phyloP scores from a whole-genome alignment of 2,797 vertebrate species.

The Carduelis carduelis region DNA sequence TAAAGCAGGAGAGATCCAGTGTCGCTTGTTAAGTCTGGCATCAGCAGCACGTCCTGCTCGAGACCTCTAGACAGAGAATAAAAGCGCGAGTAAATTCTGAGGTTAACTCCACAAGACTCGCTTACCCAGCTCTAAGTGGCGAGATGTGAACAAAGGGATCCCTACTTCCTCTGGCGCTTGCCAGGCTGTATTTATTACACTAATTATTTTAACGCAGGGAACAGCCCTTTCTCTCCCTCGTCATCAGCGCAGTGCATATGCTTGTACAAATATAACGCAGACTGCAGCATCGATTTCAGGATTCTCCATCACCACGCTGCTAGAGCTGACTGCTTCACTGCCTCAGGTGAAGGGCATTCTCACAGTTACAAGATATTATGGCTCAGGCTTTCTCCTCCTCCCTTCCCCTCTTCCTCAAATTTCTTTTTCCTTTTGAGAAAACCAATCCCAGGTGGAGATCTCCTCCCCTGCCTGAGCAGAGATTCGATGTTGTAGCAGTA shows the following conservation, averaged over 20 bases:
- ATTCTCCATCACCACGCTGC: not conserved
- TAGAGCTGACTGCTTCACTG: not conserved
- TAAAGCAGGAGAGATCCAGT: not conserved
- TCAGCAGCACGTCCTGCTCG: not conserved
- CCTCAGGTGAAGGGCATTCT: slow-evolving; percentile 9
- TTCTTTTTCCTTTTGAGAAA: not conserved
- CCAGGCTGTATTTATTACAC: slow-evolving; percentile 12
- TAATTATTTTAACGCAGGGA: slow-evolving; percentile 31
- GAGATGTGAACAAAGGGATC: slow-evolving; percentile 27
- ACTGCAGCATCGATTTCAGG: not conserved
- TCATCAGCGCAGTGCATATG: not conserved
- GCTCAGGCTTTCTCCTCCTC: not conserved
- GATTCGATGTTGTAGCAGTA: not conserved
- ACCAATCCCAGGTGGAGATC: not conserved
- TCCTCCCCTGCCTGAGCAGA: not conserved
- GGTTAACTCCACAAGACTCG: not conserved
- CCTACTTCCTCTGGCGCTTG: not conserved
- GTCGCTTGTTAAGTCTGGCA: not conserved
- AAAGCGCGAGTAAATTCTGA: not conserved
- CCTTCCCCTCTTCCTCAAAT: not conserved
- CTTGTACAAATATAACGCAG: not conserved
- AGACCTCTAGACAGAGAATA: not conserved
- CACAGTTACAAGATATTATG: not conserved
- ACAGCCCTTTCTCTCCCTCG: not conserved
- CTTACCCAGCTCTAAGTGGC: not conserved